These are phyloP conservation scores for Notolabrus celidotus DNA, from an alignment of 2,797 vertebrate species.

Conservation along the genomic window DNA sequence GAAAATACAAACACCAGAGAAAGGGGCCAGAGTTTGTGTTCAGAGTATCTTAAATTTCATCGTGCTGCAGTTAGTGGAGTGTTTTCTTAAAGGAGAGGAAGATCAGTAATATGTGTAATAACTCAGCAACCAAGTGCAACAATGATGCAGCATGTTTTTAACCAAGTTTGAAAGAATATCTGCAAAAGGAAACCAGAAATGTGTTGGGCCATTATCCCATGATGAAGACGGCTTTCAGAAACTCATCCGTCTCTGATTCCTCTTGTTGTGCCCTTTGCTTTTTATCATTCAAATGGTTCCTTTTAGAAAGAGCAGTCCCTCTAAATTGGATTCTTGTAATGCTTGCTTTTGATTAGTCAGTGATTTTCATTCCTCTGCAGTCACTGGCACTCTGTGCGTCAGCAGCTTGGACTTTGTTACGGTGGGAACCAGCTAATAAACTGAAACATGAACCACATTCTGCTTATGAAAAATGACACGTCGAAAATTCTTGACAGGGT, in stretches of 20 bases:
- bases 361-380: slow-evolving; percentile 1
- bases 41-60: neutral
- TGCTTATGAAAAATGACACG: neutral
- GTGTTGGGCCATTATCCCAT: neutral
- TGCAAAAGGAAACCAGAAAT: slow-evolving; percentile 3
- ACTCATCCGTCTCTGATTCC: neutral
- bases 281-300: neutral
- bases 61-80: no score
- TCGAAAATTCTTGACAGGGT: neutral
- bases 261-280: neutral
- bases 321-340: neutral
- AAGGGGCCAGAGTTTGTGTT: neutral
- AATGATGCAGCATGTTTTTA: no score
- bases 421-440: neutral
- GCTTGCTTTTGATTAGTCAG: slow-evolving; percentile 9
- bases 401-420: slow-evolving; percentile 2
- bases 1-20: neutral
- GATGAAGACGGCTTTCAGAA: neutral
- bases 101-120: no score
- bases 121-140: no score
- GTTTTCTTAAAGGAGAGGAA: no score
- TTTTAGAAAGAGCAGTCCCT: neutral
- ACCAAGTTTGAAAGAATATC: neutral
- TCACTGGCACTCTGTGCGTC: neutral
- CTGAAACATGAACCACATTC: neutral